These are phyloP conservation scores for Galeopterus variegatus DNA, from an alignment of 2,113 vertebrate species.

Conservation along the genomic window DNA sequence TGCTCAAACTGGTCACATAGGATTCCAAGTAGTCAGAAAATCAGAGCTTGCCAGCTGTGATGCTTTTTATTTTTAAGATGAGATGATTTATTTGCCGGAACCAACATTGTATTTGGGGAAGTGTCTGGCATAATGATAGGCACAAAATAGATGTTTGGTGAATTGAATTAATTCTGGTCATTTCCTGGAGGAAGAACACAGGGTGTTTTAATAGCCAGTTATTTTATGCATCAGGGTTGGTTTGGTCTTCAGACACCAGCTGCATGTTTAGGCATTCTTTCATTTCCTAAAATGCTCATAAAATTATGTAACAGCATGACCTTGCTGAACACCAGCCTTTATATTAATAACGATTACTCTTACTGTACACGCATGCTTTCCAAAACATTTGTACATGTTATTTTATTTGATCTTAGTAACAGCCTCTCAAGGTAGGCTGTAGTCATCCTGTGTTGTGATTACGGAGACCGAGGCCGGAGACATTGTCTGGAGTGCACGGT, in stretches of 20 bases:
- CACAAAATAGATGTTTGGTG: not conserved
- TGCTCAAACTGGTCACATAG: not conserved
- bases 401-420: not conserved
- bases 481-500: rapidly evolving
- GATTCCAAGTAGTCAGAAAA: not conserved
- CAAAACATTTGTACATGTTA: rapidly evolving
- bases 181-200: not conserved
- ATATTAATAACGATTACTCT: rapidly evolving
- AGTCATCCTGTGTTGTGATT: rapidly evolving
- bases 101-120: not conserved
- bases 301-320: no score
- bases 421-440: not conserved
- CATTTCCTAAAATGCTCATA: not conserved
- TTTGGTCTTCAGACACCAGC: not conserved
- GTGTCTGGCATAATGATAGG: not conserved
- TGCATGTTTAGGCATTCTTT: not conserved
- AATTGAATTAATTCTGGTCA: not conserved
- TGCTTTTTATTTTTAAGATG: not conserved
- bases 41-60: not conserved
- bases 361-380: rapidly evolving
- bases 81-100: not conserved
- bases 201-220: not conserved
- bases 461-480: not conserved
- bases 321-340: not conserved
- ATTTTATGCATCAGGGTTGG: not conserved